Base-by-base conservation (phyloP, 2,888 invertebrate species). In the Morinoia aosen region DNA sequence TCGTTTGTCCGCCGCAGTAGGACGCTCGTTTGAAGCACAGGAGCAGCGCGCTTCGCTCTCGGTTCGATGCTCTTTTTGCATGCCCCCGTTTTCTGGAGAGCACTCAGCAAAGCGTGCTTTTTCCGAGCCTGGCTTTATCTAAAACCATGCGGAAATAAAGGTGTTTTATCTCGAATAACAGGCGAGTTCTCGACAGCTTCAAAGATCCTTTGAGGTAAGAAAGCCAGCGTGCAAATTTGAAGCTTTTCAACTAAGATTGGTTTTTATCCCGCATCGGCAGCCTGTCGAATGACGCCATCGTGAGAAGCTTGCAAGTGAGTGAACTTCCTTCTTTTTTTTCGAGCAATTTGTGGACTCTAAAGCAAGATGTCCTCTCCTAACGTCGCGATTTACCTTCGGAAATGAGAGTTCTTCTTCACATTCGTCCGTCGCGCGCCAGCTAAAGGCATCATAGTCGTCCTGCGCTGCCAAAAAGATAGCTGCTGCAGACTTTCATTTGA, bases 401-500 rank as follows among this genome's bases (percentile, higher is more conserved):
- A 93, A 93, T 57, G 93, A 93, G 57, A 93, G 93, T 57, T 19
- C 48, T 93, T 57, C 12, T 56, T 93, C 93, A 93, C 93, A 11
- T 90, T 90, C 90, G 40, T 4, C 39, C 14, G 90, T 90, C 90
- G 90, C 39, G 90, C 0, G 48, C 90, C 19, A 90, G 90, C 48
- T 40, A 90, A 40, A 40, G 48, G 90, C 48, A 90, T 48, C 40
- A 90, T 90, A 90, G 39, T 90, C 90, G 40, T 39, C 48, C 90
- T 12, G 40, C 48, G 90, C 39, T 48, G 90, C 48, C 48, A 19
- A 40, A 90, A 90, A 90, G 48, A 90, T 90, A 90, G 56, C 93
- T 93, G 93, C 56, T 39, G 57, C 93, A 93, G 57, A 48, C 93
- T 93, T 57, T 48, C 93, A 93, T 93, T 93, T 93, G 93, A 48